Percentiles rank a stretch among this genome's conserved stretches.
Conservation (phyloP, 2,113 vertebrate species). For the Engystomops pustulosus region DNA sequence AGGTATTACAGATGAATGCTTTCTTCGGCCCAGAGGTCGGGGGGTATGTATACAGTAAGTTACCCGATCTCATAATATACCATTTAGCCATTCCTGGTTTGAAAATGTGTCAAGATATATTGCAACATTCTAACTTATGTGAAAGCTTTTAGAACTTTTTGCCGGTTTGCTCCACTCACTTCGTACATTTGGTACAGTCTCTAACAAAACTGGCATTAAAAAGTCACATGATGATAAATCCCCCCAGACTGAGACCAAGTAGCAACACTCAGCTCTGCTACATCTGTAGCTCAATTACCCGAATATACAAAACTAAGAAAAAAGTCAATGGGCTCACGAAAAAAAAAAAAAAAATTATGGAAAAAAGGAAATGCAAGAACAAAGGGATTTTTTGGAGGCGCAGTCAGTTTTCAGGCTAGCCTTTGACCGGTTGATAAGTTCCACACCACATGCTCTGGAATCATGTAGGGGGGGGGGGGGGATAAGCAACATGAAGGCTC, state of each 20-base stretch:
- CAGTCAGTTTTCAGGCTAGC: conserved; percentile 72
- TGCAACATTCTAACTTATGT: too few relatives aligned
- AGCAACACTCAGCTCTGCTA: not conserved
- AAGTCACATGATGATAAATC: too few relatives aligned
- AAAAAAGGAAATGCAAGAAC: conserved; percentile 72
- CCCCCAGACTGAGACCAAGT: not conserved
- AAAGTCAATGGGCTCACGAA: not conserved
- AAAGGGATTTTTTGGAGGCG: conserved; percentile 76
- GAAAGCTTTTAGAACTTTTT: too few relatives aligned
- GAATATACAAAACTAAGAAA: not conserved
- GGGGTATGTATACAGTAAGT: too few relatives aligned
- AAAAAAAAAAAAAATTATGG: conserved; percentile 66
- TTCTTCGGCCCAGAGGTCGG: too few relatives aligned
- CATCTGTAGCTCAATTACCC: not conserved
- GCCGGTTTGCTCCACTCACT: too few relatives aligned
- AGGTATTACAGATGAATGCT: too few relatives aligned
- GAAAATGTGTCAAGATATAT: too few relatives aligned
- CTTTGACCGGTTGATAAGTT: conserved; percentile 77
- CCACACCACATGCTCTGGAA: conserved; percentile 68
- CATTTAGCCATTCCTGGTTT: too few relatives aligned
- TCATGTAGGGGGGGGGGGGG: conserved; percentile 62
- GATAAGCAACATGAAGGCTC: conserved; percentile 73
- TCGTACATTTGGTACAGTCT: too few relatives aligned
- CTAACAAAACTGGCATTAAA: too few relatives aligned
- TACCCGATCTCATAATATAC: too few relatives aligned